Evolutionary conservation across 2,797 vertebrate species (phyloP), one percentile per base, ranked within the genome.

Genomic region (Aythya fuligula): DNA sequence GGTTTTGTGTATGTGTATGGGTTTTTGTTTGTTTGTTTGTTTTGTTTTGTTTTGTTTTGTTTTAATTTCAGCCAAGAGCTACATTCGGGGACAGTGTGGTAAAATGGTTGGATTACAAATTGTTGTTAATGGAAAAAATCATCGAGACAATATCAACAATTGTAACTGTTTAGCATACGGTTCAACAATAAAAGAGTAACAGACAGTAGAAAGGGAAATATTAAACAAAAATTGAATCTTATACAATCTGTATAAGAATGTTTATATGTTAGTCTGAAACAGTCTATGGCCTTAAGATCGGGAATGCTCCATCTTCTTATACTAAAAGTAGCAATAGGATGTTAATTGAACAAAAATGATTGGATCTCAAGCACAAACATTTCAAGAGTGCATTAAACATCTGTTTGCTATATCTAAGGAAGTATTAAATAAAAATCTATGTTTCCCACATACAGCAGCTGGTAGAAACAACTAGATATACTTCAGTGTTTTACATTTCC

Each of bases 371-470:
- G n/a, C 25, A 74, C 43, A 71, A 66, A 56, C 51, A 43, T 91
- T 93, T 85, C 57, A 83, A 79, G 61, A 60, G 56, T 83, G 11
- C 43, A 34, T 93, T 79, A 91, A 95, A 87, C 56, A 90, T 92
- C 89, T 92, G 92, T 82, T 93, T 87, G n/a, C 27, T 36, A 71
- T 76, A 36, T 91, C 78, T 91, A 79, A 92, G 43, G 61, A 91
- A 67, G 21, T 89, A 89, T 91, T 92, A 87, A 94, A 92, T 85
- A 91, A 89, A 83, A 85, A 60, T 71, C 61, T 88, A 65, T 0
- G 0, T 82, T 92, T 85, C n/a, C 53, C 22, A 81, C 62, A 65
- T 15, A 65, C 18, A 94, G 30, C 56, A 90, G 38, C 71, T 94
- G 84, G 38, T 90, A 83, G 38, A 16, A 96, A 32, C 32, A 93